Percentiles rank a stretch among this genome's conserved stretches.
phyloP scores from a whole-genome alignment of 2,797 vertebrate genomes.

The Sphenodon punctatus region DNA sequence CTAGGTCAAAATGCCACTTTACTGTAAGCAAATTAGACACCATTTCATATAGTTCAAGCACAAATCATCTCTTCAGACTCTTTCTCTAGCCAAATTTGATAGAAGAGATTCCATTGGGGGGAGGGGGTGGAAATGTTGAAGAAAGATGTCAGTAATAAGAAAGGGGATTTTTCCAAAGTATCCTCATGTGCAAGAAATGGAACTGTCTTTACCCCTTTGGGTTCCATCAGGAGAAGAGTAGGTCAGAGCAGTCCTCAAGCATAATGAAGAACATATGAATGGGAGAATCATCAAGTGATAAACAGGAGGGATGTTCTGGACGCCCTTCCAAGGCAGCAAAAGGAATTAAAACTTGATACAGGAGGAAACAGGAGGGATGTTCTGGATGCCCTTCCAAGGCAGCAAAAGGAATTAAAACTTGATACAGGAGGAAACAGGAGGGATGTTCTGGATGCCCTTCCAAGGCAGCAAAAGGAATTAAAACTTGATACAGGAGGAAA shows the following conservation, averaged over 20 bases:
- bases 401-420: rapidly evolving
- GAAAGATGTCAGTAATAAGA: background rate
- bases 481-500: rapidly evolving
- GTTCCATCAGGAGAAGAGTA: rapidly evolving
- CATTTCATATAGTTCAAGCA: no score
- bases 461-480: background rate
- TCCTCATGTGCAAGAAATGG: rapidly evolving
- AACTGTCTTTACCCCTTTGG: background rate
- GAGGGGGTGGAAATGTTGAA: background rate
- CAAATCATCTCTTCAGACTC: background rate
- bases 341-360: rapidly evolving
- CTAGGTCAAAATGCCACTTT: background rate
- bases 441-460: background rate
- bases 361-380: background rate
- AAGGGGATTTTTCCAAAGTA: background rate
- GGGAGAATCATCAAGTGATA: background rate
- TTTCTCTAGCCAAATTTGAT: background rate
- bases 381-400: background rate
- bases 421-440: background rate
- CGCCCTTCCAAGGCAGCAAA: rapidly evolving
- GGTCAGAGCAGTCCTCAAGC: background rate
- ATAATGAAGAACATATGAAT: background rate
- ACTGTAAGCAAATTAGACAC: background rate
- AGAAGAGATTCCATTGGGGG: background rate
- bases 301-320: background rate